Percentiles rank a stretch among this genome's conserved stretches.
phyloP scores from a whole-genome alignment of 2,888 invertebrate species.

The Eurytoma californica region DNA sequence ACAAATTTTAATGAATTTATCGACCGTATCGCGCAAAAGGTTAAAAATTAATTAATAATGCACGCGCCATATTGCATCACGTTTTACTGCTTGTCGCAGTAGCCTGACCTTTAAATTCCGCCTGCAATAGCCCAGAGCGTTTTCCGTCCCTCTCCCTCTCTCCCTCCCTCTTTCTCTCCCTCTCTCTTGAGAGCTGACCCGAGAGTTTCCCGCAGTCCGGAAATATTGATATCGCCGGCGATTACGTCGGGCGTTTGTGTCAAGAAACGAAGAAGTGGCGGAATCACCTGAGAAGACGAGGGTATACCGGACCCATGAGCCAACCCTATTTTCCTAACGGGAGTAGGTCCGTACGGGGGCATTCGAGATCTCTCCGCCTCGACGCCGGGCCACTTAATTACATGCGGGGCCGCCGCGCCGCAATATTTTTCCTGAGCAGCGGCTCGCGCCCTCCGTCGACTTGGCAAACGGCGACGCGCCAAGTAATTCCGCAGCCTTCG shows the following conservation, averaged over 20 bases:
- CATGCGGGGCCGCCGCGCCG: conserved; percentile 13
- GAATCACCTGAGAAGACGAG: not conserved
- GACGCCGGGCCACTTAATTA: conserved; percentile 35
- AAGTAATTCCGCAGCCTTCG: not conserved
- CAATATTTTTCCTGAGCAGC: conserved; percentile 36
- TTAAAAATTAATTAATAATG: no score
- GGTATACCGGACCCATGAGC: not conserved
- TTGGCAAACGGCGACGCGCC: not conserved
- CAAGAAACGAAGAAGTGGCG: not conserved
- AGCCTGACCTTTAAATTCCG: not conserved
- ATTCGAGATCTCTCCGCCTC: not conserved
- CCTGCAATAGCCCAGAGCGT: not conserved
- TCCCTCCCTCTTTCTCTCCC: conserved; percentile 5
- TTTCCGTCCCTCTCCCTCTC: not conserved
- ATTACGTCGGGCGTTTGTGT: conserved; percentile 38
- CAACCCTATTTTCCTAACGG: conserved; percentile 22
- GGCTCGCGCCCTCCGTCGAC: not conserved
- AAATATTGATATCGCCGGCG: conserved; percentile 66
- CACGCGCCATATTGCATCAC: no score
- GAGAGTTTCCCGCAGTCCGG: conserved; percentile 63
- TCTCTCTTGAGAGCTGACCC: conserved; percentile 65
- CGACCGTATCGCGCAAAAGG: no score
- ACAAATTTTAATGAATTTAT: no score
- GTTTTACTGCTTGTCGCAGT: no score
- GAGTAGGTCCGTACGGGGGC: not conserved